Evolutionary conservation across 2,888 invertebrate genomes (phyloP).

Genomic region (Lagria hirta): DNA sequence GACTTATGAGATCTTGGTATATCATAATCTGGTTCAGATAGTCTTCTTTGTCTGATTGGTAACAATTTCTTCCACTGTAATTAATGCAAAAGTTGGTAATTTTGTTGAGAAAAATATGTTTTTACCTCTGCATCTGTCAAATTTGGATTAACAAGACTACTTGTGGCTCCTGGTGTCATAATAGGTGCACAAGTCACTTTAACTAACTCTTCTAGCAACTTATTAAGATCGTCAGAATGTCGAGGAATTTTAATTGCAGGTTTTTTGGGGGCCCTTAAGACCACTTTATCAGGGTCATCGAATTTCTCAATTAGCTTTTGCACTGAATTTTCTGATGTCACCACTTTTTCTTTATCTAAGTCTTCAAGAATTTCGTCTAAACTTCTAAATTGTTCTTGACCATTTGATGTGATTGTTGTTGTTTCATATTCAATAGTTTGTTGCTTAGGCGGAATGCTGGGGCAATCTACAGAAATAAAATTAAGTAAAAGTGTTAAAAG

Average conservation of each 20-base stretch:
- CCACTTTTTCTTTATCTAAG: conserved; percentile 40
- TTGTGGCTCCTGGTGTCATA: conserved; percentile 49
- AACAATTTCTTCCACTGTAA: conserved; percentile 47
- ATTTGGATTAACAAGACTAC: conserved; percentile 45
- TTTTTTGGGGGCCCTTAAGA: conserved; percentile 26
- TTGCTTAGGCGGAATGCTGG: conserved; percentile 33
- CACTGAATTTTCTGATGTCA: conserved; percentile 36
- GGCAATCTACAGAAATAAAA: conserved; percentile 8
- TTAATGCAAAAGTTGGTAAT: conserved; percentile 10
- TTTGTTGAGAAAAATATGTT: conserved; percentile 2
- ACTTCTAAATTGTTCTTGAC: conserved; percentile 34
- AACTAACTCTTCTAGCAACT: conserved; percentile 48
- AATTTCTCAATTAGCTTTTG: conserved; percentile 48
- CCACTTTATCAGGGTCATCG: conserved; percentile 38
- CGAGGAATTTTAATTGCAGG: conserved; percentile 24
- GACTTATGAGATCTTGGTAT: conserved; percentile 55
- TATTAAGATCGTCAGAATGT: conserved; percentile 48
- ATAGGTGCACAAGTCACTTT: conserved; percentile 53
- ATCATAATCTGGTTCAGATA: conserved; percentile 56
- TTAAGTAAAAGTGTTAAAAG: conserved; percentile 12
- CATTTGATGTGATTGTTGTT: too few species aligned
- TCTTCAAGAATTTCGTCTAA: conserved; percentile 49
- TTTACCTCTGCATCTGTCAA: conserved; percentile 47
- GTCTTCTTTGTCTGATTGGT: conserved; percentile 42
- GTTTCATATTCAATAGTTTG: conserved; percentile 32